Percentiles rank a stretch among this genome's conserved stretches.
Conservation (phyloP, 2,113 vertebrate species). For the Oncorhynchus mykiss region DNA sequence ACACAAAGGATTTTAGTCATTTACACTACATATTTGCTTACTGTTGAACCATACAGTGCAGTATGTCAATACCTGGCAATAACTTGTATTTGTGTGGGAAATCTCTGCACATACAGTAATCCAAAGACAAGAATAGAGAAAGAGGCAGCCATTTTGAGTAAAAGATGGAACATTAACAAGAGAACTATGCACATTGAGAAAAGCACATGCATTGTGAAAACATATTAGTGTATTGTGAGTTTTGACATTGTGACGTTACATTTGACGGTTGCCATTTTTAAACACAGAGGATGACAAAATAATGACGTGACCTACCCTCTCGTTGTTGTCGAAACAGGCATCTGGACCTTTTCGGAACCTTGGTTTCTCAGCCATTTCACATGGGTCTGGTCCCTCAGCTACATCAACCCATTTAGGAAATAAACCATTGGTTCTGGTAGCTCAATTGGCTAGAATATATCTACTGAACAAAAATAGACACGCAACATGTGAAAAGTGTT, state of each 20-base stretch:
- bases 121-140: constrained; percentile 65
- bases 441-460: not conserved
- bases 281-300: not conserved
- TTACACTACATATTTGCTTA: constrained; percentile 49
- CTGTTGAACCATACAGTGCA: constrained; percentile 22
- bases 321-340: constrained; percentile 87
- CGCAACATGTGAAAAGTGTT: too few relatives aligned
- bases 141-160: constrained; percentile 68
- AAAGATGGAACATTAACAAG: not conserved
- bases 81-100: constrained; percentile 75
- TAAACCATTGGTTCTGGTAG: not conserved
- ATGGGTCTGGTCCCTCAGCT: constrained; percentile 91
- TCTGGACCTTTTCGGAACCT: constrained; percentile 90
- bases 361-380: constrained; percentile 84
- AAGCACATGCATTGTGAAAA: constrained; percentile 35
- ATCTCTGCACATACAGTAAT: constrained; percentile 60
- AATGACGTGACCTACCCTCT: constrained; percentile 74
- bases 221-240: constrained; percentile 36
- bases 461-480: too few relatives aligned
- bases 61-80: constrained; percentile 18
- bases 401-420: constrained; percentile 73
- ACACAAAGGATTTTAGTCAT: constrained; percentile 48
- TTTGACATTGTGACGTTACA: not conserved
- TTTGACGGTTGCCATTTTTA: not conserved
- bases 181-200: not conserved